phyloP scores from a whole-genome alignment of 2,888 invertebrate species.

The Hemistola chrysoprasaria region DNA sequence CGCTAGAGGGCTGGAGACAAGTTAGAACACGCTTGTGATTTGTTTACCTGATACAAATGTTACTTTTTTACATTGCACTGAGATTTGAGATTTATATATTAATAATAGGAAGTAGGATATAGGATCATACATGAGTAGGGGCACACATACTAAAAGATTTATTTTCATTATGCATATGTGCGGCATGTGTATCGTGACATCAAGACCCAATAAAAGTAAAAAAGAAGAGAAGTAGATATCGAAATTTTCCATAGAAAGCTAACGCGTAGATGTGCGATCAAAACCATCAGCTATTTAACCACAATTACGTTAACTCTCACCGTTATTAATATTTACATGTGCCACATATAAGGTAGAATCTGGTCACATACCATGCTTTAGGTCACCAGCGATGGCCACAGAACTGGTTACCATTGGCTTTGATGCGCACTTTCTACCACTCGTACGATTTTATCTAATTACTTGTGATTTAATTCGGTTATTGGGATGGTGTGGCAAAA shows the following conservation, averaged over 20 bases:
- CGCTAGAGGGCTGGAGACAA: no score
- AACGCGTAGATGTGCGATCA: neutral
- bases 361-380: slow-evolving; percentile 15
- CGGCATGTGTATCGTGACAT: no score
- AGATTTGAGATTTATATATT: no score
- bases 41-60: no score
- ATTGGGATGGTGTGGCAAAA: neutral
- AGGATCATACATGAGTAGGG: no score
- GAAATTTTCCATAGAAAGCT: neutral
- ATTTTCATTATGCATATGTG: no score
- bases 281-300: slow-evolving; percentile 10
- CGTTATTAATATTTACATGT: slow-evolving; percentile 19
- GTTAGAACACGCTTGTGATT: no score
- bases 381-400: slow-evolving; percentile 2
- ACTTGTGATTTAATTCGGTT: slow-evolving; percentile 8
- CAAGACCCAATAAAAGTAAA: no score
- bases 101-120: no score
- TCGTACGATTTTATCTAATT: slow-evolving; percentile 12
- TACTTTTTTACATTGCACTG: no score
- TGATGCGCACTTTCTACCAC: slow-evolving; percentile 14
- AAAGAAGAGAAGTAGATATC: no score
- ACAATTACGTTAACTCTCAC: slow-evolving; percentile 16
- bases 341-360: slow-evolving; percentile 17
- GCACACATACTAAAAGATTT: no score
- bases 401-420: slow-evolving; percentile 24